Evolutionary conservation across 2,113 vertebrate genomes (phyloP), one percentile per base, ranked within the genome.

Genomic region (Leptocoma aspasia): DNA sequence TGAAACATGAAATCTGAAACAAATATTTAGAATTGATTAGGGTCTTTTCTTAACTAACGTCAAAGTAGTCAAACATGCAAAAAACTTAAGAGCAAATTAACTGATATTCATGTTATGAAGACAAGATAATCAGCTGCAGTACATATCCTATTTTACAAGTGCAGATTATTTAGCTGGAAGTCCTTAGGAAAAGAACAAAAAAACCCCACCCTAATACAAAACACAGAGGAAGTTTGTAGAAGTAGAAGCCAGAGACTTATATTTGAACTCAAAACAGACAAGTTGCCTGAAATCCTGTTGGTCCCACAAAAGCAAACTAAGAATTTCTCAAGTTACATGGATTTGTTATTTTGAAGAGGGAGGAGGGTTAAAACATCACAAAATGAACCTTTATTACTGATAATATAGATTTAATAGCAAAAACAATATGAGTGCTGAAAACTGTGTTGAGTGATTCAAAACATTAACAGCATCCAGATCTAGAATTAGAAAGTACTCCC

Each of bases 1-100:
- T 30, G 82, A 83, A 93, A 86, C 93, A 95, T 94, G 60, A 90
- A 96, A 94, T 59, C 97, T 97, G 96, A 75, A 97, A 97, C 12
- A 44, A 92, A 93, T n/a, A 81, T 89, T 92, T 31, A 65, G 10
- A 91, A 80, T 50, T 39, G 9, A 78, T 95, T 30, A 91, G 63
- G 27, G 10, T 70, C 12, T 69, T 90, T 84, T 50, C 65, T 86
- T 86, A 23, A 95, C 30, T 59, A 54, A 41, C 7, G 7, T n/a
- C n/a, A 23, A 42, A 85, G 22, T 0, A 80, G 15, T 45, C 65
- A 70, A 69, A 86, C 21, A 80, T 16, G 20, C 37, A 80, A 73
- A 35, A 50, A 60, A 33, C 15, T 70, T 44, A 10, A 22, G 26
- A 66, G 5, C 7, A 86, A 60, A 3, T 26, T 23, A 76, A 65